Evolutionary conservation across 2,797 vertebrate species (phyloP).

Genomic region (Antrozous pallidus): DNA sequence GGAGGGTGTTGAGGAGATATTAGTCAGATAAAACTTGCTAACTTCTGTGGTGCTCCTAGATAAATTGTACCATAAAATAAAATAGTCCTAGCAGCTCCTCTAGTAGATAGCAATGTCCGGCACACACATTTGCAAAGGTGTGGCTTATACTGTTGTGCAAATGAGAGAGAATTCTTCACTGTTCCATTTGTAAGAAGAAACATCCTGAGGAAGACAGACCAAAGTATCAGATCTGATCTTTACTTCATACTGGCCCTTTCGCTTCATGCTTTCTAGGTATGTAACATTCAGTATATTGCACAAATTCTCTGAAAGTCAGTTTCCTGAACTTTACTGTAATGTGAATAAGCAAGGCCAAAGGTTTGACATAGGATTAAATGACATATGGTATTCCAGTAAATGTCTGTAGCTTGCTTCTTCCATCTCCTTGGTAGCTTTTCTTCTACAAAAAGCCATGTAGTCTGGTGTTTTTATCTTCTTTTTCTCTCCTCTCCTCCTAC

Average conservation of each 20-base stretch:
- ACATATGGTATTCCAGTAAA: background rate
- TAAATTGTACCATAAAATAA: background rate
- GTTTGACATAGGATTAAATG: background rate
- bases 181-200: background rate
- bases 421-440: background rate
- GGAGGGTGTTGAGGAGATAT: background rate
- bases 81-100: background rate
- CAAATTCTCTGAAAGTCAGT: background rate
- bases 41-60: background rate
- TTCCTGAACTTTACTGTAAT: background rate
- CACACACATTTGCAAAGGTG: background rate
- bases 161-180: background rate
- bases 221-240: background rate
- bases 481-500: rapidly evolving
- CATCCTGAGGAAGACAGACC: background rate
- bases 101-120: background rate
- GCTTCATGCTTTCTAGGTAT: background rate
- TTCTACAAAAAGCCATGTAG: background rate
- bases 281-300: background rate
- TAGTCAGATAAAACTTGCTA: background rate
- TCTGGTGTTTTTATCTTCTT: background rate
- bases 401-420: background rate
- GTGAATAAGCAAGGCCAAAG: background rate
- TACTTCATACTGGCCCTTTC: background rate
- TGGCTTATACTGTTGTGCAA: background rate